Base-by-base conservation (phyloP, 2,797 vertebrate species). In the Acrossocheilus fasciatus region DNA sequence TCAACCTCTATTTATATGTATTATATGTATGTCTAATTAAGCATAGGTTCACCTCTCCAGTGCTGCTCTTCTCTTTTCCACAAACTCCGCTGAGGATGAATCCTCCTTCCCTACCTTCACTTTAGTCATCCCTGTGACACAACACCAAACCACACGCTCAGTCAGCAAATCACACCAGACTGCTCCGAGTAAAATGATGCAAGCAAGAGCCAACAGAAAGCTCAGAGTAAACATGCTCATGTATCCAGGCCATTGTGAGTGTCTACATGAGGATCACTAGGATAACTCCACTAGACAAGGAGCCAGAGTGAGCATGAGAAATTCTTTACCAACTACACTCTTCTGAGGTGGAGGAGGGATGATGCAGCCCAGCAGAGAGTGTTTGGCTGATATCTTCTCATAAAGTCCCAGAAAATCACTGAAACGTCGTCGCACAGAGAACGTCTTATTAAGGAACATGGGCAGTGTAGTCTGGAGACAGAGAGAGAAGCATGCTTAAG, bases 101-200 rank as follows among this genome's bases (percentile, higher is more conserved):
- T 99, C 98, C 83, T 99, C 98, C 93, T 99, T 99, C 62, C 98
- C 98, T 89, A 99, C 98, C 93, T 99, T 99, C 85, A 99, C 96
- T 96, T 99, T 99, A 89, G 98, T 99, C 98, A 99, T 99, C 90
- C 98, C 98, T 99, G 91, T 86, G 26, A 83, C 73, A 87, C 23
- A 59, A 41, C 85, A 83, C 11, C 26, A 83, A 86, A 50, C 54
- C n/a, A 81, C 87, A 73, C 85, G 10, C 64, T 86, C 7, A 4
- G 81, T 17, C 11, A 0, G 54, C 7, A 66, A 85, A 41, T 3
- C 10, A 23, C 14, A 84, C 26, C 17, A 0, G n/a, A 36, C 4
- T 68, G 59, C 69, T 45, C n/a, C 0, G 2, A 73, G 45, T 36
- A 34, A 68, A 66, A 50, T 50, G 47, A 69, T 82, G 47, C 20